Percentiles rank a stretch among this genome's conserved stretches.
Conservation (phyloP, 2,888 invertebrate species). For the Allygus modestus region DNA sequence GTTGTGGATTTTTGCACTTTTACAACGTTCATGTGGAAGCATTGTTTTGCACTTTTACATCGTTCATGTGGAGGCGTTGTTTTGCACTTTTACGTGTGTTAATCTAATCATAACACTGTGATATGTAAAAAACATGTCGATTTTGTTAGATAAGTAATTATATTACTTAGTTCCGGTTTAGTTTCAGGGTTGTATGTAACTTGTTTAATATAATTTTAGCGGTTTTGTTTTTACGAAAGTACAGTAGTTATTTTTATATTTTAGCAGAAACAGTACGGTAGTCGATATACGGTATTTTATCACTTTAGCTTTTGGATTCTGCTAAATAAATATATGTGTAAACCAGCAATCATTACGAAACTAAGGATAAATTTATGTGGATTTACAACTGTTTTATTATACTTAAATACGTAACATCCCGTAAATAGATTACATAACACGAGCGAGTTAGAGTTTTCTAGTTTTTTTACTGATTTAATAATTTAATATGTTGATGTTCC, state of each 20-base stretch:
- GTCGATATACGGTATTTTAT: background rate
- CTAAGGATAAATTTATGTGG: background rate
- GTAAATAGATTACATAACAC: too few relatives aligned
- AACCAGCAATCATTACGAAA: background rate
- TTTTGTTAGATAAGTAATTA: background rate
- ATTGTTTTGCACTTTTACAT: constrained; percentile 35
- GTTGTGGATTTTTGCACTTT: constrained; percentile 42
- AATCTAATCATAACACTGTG: constrained; percentile 42
- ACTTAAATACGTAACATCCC: background rate
- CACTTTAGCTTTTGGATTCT: constrained; percentile 7
- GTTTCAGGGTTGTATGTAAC: background rate
- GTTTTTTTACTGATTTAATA: background rate
- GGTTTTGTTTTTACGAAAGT: background rate
- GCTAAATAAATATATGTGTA: constrained; percentile 12
- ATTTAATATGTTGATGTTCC: constrained; percentile 1
- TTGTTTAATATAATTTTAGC: background rate
- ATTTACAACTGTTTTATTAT: background rate
- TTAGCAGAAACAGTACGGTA: background rate
- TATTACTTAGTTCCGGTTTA: background rate
- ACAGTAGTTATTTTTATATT: background rate
- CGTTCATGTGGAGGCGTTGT: background rate
- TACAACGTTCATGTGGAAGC: background rate
- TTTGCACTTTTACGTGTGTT: constrained; percentile 19
- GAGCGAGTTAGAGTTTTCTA: background rate
- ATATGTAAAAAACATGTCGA: constrained; percentile 13